Evolutionary conservation across 2,888 invertebrate genomes (phyloP).

Genomic region (Ecliptopera silaceata): DNA sequence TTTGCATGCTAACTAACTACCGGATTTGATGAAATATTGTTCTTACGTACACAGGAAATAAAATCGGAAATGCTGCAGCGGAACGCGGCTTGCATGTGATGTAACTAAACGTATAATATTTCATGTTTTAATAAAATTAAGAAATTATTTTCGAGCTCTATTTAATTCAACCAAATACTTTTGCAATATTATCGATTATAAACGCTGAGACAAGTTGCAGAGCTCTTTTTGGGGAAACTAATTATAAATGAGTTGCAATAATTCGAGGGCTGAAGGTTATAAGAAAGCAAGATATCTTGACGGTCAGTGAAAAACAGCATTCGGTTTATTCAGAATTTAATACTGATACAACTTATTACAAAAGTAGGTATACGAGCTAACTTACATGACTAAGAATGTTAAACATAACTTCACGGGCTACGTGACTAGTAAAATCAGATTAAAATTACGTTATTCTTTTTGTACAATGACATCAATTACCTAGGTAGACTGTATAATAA

Average conservation of each 20-base stretch:
- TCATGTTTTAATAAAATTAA: slow-evolving; percentile 2
- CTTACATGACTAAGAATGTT: slow-evolving; percentile 4
- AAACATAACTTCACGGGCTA: slow-evolving; percentile 14
- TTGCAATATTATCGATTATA: slow-evolving; percentile 49
- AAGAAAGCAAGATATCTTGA: neutral
- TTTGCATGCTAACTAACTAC: slow-evolving; percentile 44
- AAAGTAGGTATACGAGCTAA: slow-evolving; percentile 7
- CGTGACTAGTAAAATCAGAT: slow-evolving; percentile 24
- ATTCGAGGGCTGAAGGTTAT: neutral
- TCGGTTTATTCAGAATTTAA: slow-evolving; percentile 8
- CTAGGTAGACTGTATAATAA: too few species aligned
- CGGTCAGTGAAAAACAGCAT: neutral
- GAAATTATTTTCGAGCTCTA: slow-evolving; percentile 10
- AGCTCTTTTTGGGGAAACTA: slow-evolving; percentile 44
- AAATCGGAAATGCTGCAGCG: slow-evolving; percentile 26
- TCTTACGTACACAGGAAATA: slow-evolving; percentile 34
- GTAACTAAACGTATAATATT: slow-evolving; percentile 1
- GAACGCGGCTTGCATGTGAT: slow-evolving; percentile 11
- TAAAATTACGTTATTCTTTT: neutral
- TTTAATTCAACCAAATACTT: slow-evolving; percentile 33
- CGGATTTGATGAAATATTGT: slow-evolving; percentile 39
- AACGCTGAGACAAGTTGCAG: slow-evolving; percentile 50
- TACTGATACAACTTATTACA: slow-evolving; percentile 18
- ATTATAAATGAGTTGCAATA: slow-evolving; percentile 2
- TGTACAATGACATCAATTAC: too few species aligned